Conservation (phyloP, 2,888 invertebrate genomes). For the Andrena dorsata region DNA sequence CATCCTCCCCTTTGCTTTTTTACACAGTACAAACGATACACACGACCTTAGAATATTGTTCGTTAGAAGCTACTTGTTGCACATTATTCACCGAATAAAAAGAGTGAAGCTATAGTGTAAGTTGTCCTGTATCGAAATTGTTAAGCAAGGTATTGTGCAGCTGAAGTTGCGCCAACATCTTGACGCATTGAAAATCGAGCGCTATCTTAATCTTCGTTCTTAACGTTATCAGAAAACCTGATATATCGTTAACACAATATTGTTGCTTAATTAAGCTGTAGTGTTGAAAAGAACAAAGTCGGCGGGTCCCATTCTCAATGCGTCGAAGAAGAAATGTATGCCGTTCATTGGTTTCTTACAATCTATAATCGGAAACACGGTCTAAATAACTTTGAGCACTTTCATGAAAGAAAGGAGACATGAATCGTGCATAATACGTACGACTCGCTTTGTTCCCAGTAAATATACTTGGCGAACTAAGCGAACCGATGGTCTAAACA, state of each 20-base stretch:
- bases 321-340: constrained; percentile 30
- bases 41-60: constrained; percentile 41
- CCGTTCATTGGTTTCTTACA: constrained; percentile 21
- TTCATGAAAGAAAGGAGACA: constrained; percentile 60
- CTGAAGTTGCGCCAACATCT: constrained; percentile 29
- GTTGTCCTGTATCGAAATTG: constrained; percentile 31
- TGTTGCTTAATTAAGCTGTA: not conserved
- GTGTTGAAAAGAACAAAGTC: not conserved
- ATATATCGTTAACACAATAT: not conserved
- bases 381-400: constrained; percentile 49
- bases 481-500: constrained; percentile 44
- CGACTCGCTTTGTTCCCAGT: constrained; percentile 46
- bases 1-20: constrained; percentile 53
- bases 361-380: constrained; percentile 20
- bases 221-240: constrained; percentile 3
- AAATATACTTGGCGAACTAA: constrained; percentile 43
- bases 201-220: not conserved
- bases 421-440: constrained; percentile 61
- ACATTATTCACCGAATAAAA: constrained; percentile 44
- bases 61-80: constrained; percentile 39
- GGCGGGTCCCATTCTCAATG: constrained; percentile 30
- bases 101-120: constrained; percentile 35
- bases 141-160: constrained; percentile 51
- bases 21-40: constrained; percentile 41
- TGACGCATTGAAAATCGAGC: constrained; percentile 38